phyloP scores from a whole-genome alignment of 2,888 invertebrate genomes.

The Chrysodeixis includens region DNA sequence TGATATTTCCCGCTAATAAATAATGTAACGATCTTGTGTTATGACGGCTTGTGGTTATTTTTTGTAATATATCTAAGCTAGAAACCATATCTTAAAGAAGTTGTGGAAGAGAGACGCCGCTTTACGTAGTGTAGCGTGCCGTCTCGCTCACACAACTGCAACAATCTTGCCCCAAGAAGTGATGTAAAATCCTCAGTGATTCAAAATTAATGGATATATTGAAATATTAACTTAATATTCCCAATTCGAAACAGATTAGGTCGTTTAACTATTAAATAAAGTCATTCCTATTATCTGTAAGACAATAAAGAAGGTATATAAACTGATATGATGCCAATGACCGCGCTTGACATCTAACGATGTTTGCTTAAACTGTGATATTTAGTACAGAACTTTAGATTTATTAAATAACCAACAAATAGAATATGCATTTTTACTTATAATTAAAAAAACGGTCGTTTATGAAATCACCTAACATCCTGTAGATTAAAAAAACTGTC shows the following conservation, averaged over 20 bases:
- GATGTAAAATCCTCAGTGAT: no score
- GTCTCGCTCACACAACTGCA: no score
- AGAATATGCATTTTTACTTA: not conserved
- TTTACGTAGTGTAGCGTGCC: no score
- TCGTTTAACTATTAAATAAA: not conserved
- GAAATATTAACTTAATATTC: not conserved
- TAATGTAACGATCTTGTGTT: constrained; percentile 1
- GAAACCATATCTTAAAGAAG: no score
- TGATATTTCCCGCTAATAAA: constrained; percentile 21
- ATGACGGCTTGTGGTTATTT: not conserved
- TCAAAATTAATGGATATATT: no score
- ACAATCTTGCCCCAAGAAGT: no score
- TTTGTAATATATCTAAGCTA: not conserved
- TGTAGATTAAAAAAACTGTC: no score
- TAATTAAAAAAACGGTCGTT: not conserved
- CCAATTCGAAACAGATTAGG: not conserved
- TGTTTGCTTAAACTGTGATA: not conserved
- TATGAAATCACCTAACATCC: not conserved
- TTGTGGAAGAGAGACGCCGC: no score
- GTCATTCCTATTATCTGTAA: not conserved
- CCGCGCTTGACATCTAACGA: not conserved
- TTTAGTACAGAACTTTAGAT: not conserved
- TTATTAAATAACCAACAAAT: not conserved
- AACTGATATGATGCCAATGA: constrained; percentile 6
- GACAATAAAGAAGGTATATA: not conserved